A percentile compares a stretch with the other conserved stretches of the same genome.
Conservation (phyloP, 2,797 vertebrate genomes). For the Tadarida brasiliensis region DNA sequence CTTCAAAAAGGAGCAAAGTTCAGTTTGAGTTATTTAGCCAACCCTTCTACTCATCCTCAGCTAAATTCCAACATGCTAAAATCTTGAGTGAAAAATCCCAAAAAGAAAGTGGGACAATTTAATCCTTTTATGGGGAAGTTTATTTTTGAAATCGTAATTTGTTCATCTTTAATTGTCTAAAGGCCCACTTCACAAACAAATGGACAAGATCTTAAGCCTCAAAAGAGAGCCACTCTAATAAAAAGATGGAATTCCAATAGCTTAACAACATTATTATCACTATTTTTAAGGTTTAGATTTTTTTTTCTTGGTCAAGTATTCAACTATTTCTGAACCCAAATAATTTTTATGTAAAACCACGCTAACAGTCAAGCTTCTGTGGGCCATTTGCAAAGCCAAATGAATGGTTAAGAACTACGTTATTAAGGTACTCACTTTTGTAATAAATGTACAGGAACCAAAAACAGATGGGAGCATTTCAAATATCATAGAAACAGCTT, state of each 20-base stretch:
- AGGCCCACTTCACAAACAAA: constrained; percentile 45
- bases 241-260: constrained; percentile 38
- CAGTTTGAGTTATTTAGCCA: not conserved
- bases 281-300: constrained; percentile 40
- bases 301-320: constrained; percentile 42
- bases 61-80: constrained; percentile 22
- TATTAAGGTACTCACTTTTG: constrained; percentile 72
- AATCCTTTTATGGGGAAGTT: constrained; percentile 1
- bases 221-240: constrained; percentile 50
- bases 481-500: constrained; percentile 75
- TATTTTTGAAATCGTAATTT: constrained; percentile 57
- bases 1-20: constrained; percentile 31
- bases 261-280: not conserved
- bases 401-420: constrained; percentile 64
- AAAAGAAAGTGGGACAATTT: constrained; percentile 12
- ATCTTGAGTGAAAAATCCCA: not conserved
- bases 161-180: constrained; percentile 56
- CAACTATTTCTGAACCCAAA: constrained; percentile 68
- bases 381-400: constrained; percentile 59
- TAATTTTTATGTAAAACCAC: constrained; percentile 44
- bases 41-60: not conserved
- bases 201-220: constrained; percentile 25
- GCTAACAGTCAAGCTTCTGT: constrained; percentile 33
- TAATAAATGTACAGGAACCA: constrained; percentile 68
- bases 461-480: constrained; percentile 68